Percentiles rank a stretch among this genome's conserved stretches.
phyloP scores from a whole-genome alignment of 2,888 invertebrate genomes.

The Brenthis daphne region DNA sequence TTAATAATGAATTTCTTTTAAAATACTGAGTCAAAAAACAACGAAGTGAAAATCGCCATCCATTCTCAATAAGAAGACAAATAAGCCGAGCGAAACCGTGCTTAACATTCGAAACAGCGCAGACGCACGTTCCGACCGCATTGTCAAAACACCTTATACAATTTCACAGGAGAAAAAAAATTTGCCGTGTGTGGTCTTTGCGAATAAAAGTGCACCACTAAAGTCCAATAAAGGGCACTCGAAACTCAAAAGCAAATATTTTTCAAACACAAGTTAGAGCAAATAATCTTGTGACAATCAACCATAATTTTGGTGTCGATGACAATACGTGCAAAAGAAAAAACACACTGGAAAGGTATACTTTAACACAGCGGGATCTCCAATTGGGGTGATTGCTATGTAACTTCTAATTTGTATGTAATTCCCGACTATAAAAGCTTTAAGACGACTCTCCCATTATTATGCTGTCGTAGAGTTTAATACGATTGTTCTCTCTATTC shows the following conservation, averaged over 20 bases:
- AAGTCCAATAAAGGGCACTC: slow-evolving; percentile 70
- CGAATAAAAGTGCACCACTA: slow-evolving; percentile 62
- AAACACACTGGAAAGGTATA: slow-evolving; percentile 48
- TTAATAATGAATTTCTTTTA: not conserved
- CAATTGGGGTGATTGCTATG: slow-evolving; percentile 55
- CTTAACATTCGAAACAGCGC: slow-evolving; percentile 71
- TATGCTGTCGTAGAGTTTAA: slow-evolving; percentile 68
- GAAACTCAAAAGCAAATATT: slow-evolving; percentile 74
- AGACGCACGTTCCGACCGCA: slow-evolving; percentile 71
- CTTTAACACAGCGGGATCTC: slow-evolving; percentile 68
- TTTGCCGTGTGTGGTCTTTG: slow-evolving; percentile 66
- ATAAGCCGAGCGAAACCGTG: slow-evolving; percentile 61
- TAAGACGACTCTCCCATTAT: slow-evolving; percentile 58
- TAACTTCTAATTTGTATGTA: slow-evolving; percentile 66
- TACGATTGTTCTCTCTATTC: slow-evolving; percentile 41
- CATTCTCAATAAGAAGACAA: slow-evolving; percentile 55
- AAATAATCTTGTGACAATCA: slow-evolving; percentile 72
- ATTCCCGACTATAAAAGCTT: slow-evolving; percentile 60
- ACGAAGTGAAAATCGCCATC: slow-evolving; percentile 13
- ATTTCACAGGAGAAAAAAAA: slow-evolving; percentile 61
- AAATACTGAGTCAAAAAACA: not conserved
- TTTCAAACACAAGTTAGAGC: slow-evolving; percentile 75
- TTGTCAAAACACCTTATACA: slow-evolving; percentile 81
- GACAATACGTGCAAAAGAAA: slow-evolving; percentile 64
- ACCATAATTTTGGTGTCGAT: slow-evolving; percentile 73